phyloP scores from a whole-genome alignment of 2,888 invertebrate species.

The Drosophila atripex region DNA sequence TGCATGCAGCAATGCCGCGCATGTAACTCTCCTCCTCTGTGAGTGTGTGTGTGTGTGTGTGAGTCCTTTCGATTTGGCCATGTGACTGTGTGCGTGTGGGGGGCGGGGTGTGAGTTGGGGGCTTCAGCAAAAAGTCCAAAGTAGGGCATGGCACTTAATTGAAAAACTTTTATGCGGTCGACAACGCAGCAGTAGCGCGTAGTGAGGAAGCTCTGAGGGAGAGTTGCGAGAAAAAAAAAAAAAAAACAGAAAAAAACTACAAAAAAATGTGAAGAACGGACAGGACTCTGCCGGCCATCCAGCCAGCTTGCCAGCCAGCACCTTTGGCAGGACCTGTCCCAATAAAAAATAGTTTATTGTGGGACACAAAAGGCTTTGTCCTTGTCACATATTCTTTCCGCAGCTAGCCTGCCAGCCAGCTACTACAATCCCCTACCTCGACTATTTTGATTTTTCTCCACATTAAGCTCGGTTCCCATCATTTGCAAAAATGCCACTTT shows the following conservation, averaged over 20 bases:
- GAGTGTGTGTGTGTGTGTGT: slow-evolving; percentile 10
- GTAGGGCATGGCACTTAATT: slow-evolving; percentile 71
- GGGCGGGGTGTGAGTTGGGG: slow-evolving; percentile 28
- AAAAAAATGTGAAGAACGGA: slow-evolving; percentile 16
- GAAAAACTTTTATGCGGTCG: slow-evolving; percentile 72
- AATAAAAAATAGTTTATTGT: slow-evolving; percentile 61
- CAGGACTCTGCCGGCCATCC: slow-evolving; percentile 1
- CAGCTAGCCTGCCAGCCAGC: no score
- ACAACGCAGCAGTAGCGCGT: slow-evolving; percentile 51
- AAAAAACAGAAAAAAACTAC: neutral
- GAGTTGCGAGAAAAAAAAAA: neutral
- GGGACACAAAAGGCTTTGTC: slow-evolving; percentile 47
- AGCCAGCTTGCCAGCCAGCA: slow-evolving; percentile 13
- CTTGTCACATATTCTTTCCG: slow-evolving; percentile 31
- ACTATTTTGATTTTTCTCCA: slow-evolving; percentile 51
- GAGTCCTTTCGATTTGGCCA: slow-evolving; percentile 4
- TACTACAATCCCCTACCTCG: slow-evolving; percentile 6
- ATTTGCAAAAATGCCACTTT: slow-evolving; percentile 52
- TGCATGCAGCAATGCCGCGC: slow-evolving; percentile 55
- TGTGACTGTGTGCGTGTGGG: slow-evolving; percentile 1
- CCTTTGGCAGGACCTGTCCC: slow-evolving; percentile 24
- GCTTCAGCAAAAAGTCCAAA: slow-evolving; percentile 56
- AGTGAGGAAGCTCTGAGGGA: slow-evolving; percentile 16
- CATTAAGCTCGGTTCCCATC: slow-evolving; percentile 52
- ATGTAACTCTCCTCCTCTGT: slow-evolving; percentile 30